Evolutionary conservation across 1,140 invertebrate genomes (phyloP).

Genomic region (Drosophila sp.): DNA sequence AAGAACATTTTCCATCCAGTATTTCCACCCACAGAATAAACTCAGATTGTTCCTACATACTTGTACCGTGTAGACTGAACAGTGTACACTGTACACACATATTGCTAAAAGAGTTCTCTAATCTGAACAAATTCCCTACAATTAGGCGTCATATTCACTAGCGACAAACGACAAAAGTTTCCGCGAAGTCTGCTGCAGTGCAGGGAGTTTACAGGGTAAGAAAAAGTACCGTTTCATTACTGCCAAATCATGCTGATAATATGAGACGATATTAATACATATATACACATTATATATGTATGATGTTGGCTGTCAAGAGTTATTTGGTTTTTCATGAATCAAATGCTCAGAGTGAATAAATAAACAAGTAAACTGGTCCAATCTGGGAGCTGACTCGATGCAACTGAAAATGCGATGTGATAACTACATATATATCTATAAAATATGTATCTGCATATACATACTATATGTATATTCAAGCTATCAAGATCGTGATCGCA

Average conservation of each 20-base stretch:
- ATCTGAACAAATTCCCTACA: slow-evolving; percentile 57
- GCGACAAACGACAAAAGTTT: slow-evolving; percentile 74
- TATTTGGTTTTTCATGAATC: slow-evolving; percentile 47
- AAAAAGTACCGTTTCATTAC: slow-evolving; percentile 31
- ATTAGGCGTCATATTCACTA: slow-evolving; percentile 37
- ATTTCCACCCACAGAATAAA: slow-evolving; percentile 12
- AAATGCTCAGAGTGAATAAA: slow-evolving; percentile 37
- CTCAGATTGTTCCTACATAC: neutral
- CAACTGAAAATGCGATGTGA: slow-evolving; percentile 13
- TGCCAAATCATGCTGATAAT: slow-evolving; percentile 69
- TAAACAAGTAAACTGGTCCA: slow-evolving; percentile 27
- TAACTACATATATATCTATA: neutral
- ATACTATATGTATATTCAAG: too few relatives aligned
- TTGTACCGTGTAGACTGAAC: too few relatives aligned
- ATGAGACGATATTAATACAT: slow-evolving; percentile 36
- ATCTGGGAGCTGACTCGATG: slow-evolving; percentile 3
- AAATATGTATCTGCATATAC: neutral
- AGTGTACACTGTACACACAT: neutral
- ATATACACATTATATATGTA: slow-evolving; percentile 30
- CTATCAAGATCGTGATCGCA: slow-evolving; percentile 30
- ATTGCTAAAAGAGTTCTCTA: slow-evolving; percentile 16
- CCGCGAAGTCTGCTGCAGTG: slow-evolving; percentile 65
- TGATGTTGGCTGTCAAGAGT: slow-evolving; percentile 9
- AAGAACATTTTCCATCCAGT: neutral
- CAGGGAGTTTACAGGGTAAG: neutral